Evolutionary conservation across 1,140 invertebrate genomes (phyloP).

Genomic region (Lepidurus couesii): DNA sequence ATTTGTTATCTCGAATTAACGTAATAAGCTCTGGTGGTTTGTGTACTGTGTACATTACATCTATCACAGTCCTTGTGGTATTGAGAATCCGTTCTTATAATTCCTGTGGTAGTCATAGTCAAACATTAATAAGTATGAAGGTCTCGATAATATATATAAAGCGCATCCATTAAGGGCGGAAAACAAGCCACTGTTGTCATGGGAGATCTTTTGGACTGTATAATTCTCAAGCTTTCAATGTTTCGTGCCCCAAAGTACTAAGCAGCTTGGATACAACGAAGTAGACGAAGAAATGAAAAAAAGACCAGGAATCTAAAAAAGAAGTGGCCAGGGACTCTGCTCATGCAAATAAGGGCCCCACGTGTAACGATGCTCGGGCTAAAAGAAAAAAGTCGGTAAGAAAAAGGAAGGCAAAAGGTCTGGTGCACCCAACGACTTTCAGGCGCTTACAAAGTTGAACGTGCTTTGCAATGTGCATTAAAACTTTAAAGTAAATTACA

Average conservation of each 20-base stretch:
- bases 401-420: slow-evolving; percentile 11
- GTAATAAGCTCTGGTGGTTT: background rate
- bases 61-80: background rate
- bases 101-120: background rate
- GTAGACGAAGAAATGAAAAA: background rate
- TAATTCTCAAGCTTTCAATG: background rate
- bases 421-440: background rate
- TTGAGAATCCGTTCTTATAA: background rate
- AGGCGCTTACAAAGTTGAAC: background rate
- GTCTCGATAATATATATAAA: background rate
- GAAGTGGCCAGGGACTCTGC: slow-evolving; percentile 8
- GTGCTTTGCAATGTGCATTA: slow-evolving; percentile 4
- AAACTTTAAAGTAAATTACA: slow-evolving; percentile 1
- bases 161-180: background rate
- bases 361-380: slow-evolving; percentile 6
- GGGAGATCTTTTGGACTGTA: background rate
- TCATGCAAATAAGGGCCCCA: slow-evolving; percentile 18
- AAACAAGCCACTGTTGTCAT: background rate
- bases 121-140: background rate
- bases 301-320: slow-evolving; percentile 19
- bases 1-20: background rate
- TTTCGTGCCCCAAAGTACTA: background rate
- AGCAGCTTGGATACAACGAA: background rate
- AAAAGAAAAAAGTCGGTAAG: background rate
- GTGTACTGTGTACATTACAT: background rate